Evolutionary conservation across 2,113 vertebrate genomes (phyloP), one percentile per base, ranked within the genome.

Genomic region (Camelus dromedarius): DNA sequence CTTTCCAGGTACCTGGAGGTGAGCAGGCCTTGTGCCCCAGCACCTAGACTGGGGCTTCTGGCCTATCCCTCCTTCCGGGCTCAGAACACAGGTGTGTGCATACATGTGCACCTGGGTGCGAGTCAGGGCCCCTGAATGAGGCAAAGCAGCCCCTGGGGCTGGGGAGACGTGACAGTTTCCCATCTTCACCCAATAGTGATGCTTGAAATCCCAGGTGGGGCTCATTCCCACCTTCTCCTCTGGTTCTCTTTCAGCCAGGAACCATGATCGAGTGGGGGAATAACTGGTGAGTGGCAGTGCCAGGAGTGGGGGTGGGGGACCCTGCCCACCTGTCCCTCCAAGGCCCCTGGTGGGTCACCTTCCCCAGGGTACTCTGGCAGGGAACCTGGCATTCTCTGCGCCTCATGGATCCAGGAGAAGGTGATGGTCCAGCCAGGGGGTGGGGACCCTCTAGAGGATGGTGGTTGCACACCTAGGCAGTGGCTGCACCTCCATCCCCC

Each of bases 221-320:
- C 89, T 96, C 52, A 95, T 50, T 93, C 10, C 3, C 9, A 64
- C 20, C 32, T 24, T 84, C 77, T 84, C 6, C 32, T 89, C 70
- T 81, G 85, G 69, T 86, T 95, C 35, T 86, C 0, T 97, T 95
- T 96, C 98, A 99, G 99, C 99, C 99, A 11, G 99, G 99, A 85
- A 99, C 99, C 88, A 99, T 99, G 99, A 99, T 99, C 0, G 99
- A 99, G 97, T 99, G 99, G 99, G 99, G 99, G 64, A 99, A 99
- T 97, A 99, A 99, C 98, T 99, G 99, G 99, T 99, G 96, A 99
- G 99, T 85, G 46, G 26, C 1, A 6, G 2, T n/a, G 12, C 66
- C 6, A 0, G 38, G 58, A 8, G 52, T 7, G n/a, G 32, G 52
- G 80, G 76, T 12, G 20, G 80, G 76, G 14, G 20, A 13, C 19